Evolutionary conservation across 2,888 invertebrate species (phyloP).

Genomic region (Machimus atricapillus): DNA sequence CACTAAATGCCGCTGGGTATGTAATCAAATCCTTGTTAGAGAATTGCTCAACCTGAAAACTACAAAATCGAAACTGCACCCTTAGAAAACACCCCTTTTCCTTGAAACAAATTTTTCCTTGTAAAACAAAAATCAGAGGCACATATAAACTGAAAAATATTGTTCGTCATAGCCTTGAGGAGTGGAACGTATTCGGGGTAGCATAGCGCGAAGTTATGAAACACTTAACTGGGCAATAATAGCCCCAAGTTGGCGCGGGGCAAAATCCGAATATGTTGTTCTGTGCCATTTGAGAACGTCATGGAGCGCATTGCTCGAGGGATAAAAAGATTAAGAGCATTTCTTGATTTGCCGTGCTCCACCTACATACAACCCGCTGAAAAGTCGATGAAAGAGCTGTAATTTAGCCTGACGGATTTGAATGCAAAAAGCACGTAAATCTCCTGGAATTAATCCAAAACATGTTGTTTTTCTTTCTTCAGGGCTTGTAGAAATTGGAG

Average conservation of each 20-base stretch:
- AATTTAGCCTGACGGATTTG: background rate
- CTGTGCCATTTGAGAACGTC: background rate
- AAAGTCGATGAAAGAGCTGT: background rate
- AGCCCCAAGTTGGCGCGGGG: background rate
- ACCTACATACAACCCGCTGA: constrained; percentile 12
- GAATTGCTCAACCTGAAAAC: background rate
- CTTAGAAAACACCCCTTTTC: background rate
- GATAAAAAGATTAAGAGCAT: background rate
- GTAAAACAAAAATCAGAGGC: background rate
- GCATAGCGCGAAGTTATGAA: background rate
- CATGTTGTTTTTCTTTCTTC: background rate
- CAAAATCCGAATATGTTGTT: background rate
- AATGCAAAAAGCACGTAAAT: constrained; percentile 1
- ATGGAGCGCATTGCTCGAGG: background rate
- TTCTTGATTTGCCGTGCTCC: background rate
- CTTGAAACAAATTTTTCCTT: background rate
- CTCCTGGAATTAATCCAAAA: constrained; percentile 22
- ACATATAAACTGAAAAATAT: background rate
- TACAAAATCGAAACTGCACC: background rate
- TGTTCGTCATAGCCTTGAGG: background rate
- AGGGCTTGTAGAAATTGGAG: background rate
- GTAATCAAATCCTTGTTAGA: background rate
- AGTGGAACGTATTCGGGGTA: background rate
- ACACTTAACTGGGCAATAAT: constrained; percentile 27
- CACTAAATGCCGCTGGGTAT: background rate